Percentiles rank a stretch among this genome's conserved stretches.
These are phyloP conservation scores for Melanerpes formicivorus DNA, from an alignment of 2,113 vertebrate genomes.

Conservation along the genomic window DNA sequence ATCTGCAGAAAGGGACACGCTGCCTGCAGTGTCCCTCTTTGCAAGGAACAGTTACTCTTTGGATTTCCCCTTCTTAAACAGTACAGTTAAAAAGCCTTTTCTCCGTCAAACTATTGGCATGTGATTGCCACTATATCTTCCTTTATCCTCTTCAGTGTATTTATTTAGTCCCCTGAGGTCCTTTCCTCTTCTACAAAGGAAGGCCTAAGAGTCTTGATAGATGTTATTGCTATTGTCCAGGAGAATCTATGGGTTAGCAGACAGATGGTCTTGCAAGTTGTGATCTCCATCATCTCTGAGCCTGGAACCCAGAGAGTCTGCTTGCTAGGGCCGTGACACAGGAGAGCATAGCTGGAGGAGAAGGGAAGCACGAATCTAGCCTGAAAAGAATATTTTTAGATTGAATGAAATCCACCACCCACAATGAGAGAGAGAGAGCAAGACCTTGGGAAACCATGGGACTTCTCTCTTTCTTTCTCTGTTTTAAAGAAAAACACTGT, in stretches of 20 bases:
- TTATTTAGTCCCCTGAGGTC: background rate
- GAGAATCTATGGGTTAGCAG: conserved; percentile 6
- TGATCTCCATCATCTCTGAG: conserved; percentile 1
- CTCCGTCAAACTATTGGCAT: background rate
- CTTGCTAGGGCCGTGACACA: background rate
- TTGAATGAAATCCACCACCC: conserved; percentile 5
- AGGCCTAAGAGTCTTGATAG: background rate
- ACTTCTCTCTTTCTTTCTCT: conserved; percentile 5
- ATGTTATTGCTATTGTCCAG: background rate
- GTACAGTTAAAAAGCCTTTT: background rate
- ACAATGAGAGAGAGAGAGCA: background rate
- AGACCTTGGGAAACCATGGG: conserved; percentile 14
- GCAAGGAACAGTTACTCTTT: background rate
- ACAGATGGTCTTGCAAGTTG: background rate
- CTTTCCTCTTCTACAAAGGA: background rate
- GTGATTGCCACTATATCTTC: background rate
- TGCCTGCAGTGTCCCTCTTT: background rate
- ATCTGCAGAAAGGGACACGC: background rate
- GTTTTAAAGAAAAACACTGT: conserved; percentile 56
- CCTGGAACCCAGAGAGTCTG: background rate
- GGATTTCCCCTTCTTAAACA: background rate
- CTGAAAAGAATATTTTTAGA: conserved; percentile 32
- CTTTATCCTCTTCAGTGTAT: background rate
- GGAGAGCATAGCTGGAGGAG: background rate
- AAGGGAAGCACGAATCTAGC: background rate